Evolutionary conservation across 2,113 vertebrate species (phyloP), one percentile per base, ranked within the genome.

Genomic region (Apeltes quadracus): DNA sequence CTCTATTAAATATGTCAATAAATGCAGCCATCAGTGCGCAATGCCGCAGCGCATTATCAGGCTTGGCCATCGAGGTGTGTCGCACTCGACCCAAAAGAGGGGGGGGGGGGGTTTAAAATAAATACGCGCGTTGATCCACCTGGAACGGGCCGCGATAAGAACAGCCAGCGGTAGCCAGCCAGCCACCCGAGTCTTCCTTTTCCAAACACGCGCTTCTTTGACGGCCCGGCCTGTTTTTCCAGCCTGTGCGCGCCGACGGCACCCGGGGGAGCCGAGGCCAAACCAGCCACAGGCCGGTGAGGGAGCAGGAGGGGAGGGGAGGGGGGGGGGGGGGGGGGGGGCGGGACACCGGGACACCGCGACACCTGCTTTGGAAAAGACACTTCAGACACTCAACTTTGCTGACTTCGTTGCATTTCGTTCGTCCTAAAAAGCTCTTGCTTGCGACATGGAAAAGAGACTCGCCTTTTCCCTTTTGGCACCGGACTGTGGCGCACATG

Each of bases 141-240:
- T 96, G 95, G 95, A 95, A 92, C 88, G 93, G 94, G 90, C 91
- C 90, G 93, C 94, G 95, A 97, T 96, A 96, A 96, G 95, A 95
- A 95, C 95, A 95, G 95, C 93, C 94, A 90, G 95, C 95, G 96
- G 95, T 95, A 96, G 95, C 93, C 93, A 92, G 89, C 96, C 93
- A 94, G 94, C 95, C 95, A 90, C 91, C 95, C 93, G 94, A 93
- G 93, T 94, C 94, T 98, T 97, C 96, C 96, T 93, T 97, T 97
- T 95, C 95, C 92, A 97, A 96, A 96, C 96, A 96, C 69, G 87
- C 84, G 64, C 92, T 93, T 92, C 95, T 97, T 97, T 97, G 94
- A 97, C 96, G 95, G 95, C 92, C 92, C 92, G 89, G 93, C 94
- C 94, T 61, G 93, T 96, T 96, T 97, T 97, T 96, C 95, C 95